Conservation (phyloP, 2,113 vertebrate genomes). For the Trogon surrucura region DNA sequence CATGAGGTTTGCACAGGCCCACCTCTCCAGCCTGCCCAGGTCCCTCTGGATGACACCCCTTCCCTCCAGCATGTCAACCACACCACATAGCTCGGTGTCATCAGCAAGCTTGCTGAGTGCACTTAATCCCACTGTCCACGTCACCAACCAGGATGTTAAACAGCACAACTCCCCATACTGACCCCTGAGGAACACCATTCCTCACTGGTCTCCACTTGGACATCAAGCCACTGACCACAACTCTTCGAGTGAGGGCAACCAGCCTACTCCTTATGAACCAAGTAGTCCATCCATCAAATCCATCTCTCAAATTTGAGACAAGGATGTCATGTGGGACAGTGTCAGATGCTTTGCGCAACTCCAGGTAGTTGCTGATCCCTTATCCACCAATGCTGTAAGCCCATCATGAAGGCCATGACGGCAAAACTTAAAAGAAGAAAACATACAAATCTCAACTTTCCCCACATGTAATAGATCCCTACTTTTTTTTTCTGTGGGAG, state of each 20-base stretch:
- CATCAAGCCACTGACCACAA: fast-evolving
- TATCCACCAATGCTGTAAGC: not conserved
- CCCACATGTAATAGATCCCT: not conserved
- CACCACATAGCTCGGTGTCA: not conserved
- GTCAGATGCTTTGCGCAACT: not conserved
- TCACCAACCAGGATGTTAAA: not conserved
- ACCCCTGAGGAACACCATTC: not conserved
- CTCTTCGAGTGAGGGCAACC: not conserved
- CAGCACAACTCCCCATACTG: not conserved
- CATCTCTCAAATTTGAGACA: not conserved
- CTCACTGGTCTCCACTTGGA: fast-evolving
- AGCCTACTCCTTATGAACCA: not conserved
- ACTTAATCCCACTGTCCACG: not conserved
- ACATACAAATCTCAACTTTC: not conserved
- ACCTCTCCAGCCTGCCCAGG: not conserved
- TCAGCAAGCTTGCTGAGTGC: not conserved
- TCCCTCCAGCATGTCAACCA: no score
- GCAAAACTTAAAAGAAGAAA: not conserved
- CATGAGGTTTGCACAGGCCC: fast-evolving
- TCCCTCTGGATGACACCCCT: not conserved
- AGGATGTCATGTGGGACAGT: not conserved
- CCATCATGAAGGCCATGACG: not conserved
- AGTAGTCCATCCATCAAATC: not conserved
- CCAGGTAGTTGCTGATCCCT: not conserved
- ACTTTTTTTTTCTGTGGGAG: not conserved